Conservation (phyloP, 37 sponge, comb jelly and placozoan genomes). For the Eunapius fragilis region DNA sequence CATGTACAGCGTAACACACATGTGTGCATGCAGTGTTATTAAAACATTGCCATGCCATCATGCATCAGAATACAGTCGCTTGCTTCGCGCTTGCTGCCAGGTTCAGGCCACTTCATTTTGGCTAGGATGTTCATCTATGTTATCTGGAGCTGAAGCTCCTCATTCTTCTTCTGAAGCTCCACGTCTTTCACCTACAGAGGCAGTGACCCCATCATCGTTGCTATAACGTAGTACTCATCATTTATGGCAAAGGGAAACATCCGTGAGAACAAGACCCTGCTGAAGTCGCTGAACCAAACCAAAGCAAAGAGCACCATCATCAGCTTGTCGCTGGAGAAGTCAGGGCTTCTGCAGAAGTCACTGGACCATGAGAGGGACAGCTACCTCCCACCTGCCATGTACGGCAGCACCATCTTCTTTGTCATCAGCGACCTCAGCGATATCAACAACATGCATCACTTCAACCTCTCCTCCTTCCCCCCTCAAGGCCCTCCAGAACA, state of each 20-base stretch:
- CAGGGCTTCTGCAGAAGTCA: constrained; percentile 78
- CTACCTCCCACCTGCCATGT: constrained; percentile 86
- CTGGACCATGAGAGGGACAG: constrained; percentile 88
- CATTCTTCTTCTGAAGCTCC: constrained; percentile 67
- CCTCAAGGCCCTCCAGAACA: constrained; percentile 73
- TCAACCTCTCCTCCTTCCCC: constrained; percentile 90
- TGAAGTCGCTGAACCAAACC: constrained; percentile 94
- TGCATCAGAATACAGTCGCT: constrained; percentile 2
- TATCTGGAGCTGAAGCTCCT: constrained; percentile 75
- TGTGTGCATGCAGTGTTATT: too few relatives aligned
- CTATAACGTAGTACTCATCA: too few relatives aligned
- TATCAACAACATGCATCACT: constrained; percentile 93
- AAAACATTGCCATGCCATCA: not conserved
- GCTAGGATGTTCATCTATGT: constrained; percentile 78
- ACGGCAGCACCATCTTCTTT: constrained; percentile 88
- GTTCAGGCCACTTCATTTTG: constrained; percentile 37
- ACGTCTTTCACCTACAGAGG: constrained; percentile 35
- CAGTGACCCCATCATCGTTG: too few relatives aligned
- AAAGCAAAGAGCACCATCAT: constrained; percentile 92
- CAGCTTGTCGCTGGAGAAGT: constrained; percentile 76
- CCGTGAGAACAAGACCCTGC: constrained; percentile 89
- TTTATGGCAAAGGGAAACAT: constrained; percentile 95
- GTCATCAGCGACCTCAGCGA: constrained; percentile 80
- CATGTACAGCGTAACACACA: too few relatives aligned
- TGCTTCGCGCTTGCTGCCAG: constrained; percentile 11